Evolutionary conservation across 2,888 invertebrate species (phyloP).

Genomic region (Dasysyrphus tricinctus): DNA sequence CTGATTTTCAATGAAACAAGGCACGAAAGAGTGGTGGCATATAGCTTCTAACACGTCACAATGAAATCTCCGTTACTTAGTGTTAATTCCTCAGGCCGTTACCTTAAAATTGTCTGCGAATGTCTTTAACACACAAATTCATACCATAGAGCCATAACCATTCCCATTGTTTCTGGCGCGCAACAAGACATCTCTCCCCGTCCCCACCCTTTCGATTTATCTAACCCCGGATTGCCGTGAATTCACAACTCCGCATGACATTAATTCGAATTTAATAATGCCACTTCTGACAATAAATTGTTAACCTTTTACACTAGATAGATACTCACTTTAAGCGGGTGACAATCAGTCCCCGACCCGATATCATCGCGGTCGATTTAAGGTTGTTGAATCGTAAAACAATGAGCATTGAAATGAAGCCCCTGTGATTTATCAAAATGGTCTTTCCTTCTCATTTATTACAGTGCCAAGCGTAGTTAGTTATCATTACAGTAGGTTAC

Average conservation of each 20-base stretch:
- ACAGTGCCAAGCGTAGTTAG: not conserved
- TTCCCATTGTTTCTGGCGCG: slow-evolving; percentile 1
- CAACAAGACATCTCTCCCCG: slow-evolving; percentile 2
- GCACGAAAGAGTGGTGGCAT: slow-evolving; percentile 2
- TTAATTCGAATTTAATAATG: slow-evolving; percentile 69
- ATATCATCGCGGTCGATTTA: slow-evolving; percentile 33
- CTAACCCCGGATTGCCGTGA: not conserved
- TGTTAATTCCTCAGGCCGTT: slow-evolving; percentile 64
- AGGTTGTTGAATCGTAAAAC: slow-evolving; percentile 41
- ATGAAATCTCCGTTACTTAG: slow-evolving; percentile 61
- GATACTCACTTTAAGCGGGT: slow-evolving; percentile 12
- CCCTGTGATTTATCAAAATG: slow-evolving; percentile 53
- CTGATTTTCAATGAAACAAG: slow-evolving; percentile 29
- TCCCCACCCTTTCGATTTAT: not conserved
- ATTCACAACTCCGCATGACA: slow-evolving; percentile 46
- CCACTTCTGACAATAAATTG: slow-evolving; percentile 50
- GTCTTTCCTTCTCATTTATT: not conserved
- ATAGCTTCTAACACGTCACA: slow-evolving; percentile 39
- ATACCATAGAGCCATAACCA: slow-evolving; percentile 24
- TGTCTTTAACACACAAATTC: slow-evolving; percentile 15
- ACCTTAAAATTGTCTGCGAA: slow-evolving; percentile 48
- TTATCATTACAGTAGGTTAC: not conserved
- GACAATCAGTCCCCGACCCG: slow-evolving; percentile 30
- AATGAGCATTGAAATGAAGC: slow-evolving; percentile 40
- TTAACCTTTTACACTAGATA: slow-evolving; percentile 54